These are phyloP conservation scores for Ichneumoninae sp. DNA, from an alignment of 2,888 invertebrate genomes.

Conservation along the genomic window DNA sequence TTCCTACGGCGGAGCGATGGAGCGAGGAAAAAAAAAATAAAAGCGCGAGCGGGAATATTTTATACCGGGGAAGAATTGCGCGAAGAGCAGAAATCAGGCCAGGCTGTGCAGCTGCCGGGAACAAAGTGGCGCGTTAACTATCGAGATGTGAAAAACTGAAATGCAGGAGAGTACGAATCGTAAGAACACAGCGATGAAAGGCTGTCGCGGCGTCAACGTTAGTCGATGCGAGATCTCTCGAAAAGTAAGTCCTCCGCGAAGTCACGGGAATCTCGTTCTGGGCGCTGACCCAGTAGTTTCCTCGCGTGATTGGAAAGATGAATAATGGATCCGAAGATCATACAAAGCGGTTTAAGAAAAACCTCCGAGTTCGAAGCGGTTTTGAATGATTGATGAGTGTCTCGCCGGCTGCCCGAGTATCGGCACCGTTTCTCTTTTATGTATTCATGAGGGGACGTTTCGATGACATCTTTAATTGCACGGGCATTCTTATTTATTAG, in stretches of 20 bases:
- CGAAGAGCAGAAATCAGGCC: background rate
- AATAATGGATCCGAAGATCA: background rate
- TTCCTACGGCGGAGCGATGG: background rate
- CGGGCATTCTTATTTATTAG: too few relatives aligned
- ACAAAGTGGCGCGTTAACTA: background rate
- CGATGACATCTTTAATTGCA: background rate
- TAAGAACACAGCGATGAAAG: background rate
- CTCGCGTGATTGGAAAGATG: background rate
- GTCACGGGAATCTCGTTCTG: background rate
- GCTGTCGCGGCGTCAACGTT: background rate
- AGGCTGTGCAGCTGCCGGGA: background rate
- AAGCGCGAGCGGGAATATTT: background rate
- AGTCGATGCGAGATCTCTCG: background rate
- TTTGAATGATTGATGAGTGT: constrained; percentile 7
- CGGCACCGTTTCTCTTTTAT: background rate
- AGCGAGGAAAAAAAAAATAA: background rate
- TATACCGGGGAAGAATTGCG: background rate
- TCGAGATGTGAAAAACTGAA: background rate
- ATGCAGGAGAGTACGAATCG: background rate
- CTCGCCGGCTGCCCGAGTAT: background rate
- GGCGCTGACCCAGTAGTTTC: background rate
- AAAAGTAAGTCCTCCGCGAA: background rate
- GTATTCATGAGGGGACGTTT: background rate
- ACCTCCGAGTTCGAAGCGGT: background rate
- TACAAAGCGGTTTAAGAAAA: background rate